Evolutionary conservation across 2,113 vertebrate genomes (phyloP), one percentile per base, ranked within the genome.

Genomic region (Agelaius phoeniceus): DNA sequence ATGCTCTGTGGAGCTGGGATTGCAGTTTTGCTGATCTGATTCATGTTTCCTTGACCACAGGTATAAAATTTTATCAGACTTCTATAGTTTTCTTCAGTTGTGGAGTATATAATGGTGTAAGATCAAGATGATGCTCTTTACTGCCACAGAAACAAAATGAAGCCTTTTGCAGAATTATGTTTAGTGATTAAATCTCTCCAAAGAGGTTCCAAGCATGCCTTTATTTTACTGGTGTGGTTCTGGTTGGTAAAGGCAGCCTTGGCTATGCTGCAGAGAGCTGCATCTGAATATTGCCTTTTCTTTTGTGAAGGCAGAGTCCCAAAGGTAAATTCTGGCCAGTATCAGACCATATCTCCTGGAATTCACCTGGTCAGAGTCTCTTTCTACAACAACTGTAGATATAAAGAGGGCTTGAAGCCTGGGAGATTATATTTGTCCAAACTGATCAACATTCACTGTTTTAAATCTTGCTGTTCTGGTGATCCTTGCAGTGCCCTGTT

Each of bases 51-150:
- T 59, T 88, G 89, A 72, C 87, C 82, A 59, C 21, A 93, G 44
- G 54, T 95, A 57, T 61, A 62, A 80, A 87, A 82, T 94, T 74
- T 58, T 41, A 76, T 35, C 71, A 59, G 74, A 74, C n/a, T n/a
- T n/a, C n/a, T n/a, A 9, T 35, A 51, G 74, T 93, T 81, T 68
- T 44, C 44, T 88, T 90, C 54, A 54, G n/a, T 24, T 96, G 75
- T 83, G 44, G 44, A 91, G 66, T 75, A 44, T 44, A 1, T 74
- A 22, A 86, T 13, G 26, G 46, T 31, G 6, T 76, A 67, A 52
- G 59, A 74, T 24, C 33, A 39, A 69, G 59, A 41, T 83, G 37
- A 49, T 96, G 35, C 48, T 91, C 43, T 93, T 76, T 49, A 57
- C 89, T 84, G 68, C 41, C 28, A 68, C 46, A 78, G 89, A 94